Conservation (phyloP, 1,140 invertebrate genomes). For the Nilaparvata lugens region DNA sequence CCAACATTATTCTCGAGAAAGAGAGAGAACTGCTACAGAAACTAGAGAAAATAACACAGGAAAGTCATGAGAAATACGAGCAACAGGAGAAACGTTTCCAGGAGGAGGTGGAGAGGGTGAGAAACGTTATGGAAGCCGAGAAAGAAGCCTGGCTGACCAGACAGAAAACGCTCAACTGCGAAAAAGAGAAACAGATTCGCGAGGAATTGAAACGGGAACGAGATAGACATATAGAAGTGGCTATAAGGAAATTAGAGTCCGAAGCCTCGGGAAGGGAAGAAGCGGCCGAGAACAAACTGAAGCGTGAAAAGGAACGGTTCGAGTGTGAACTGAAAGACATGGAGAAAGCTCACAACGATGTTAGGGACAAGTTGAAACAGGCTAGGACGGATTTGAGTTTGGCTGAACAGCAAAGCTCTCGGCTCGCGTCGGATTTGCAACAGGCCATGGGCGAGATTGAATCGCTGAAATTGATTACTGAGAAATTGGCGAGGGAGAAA, state of each 20-base stretch:
- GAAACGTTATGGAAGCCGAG: constrained; percentile 45
- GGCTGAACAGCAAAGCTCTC: constrained; percentile 39
- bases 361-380: constrained; percentile 44
- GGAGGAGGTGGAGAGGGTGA: constrained; percentile 43
- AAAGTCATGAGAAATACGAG: constrained; percentile 19
- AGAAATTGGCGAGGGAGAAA: constrained; percentile 11
- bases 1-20: constrained; percentile 20
- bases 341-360: constrained; percentile 38
- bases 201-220: constrained; percentile 49
- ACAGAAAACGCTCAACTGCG: constrained; percentile 40
- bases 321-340: constrained; percentile 55
- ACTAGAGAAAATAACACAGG: constrained; percentile 19
- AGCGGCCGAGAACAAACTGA: constrained; percentile 47
- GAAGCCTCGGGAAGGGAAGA: constrained; percentile 46
- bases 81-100: constrained; percentile 3
- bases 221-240: constrained; percentile 54
- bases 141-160: constrained; percentile 44
- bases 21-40: constrained; percentile 20
- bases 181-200: constrained; percentile 46
- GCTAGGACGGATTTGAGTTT: constrained; percentile 45
- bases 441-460: constrained; percentile 1
- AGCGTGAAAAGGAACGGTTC: constrained; percentile 61
- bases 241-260: constrained; percentile 49
- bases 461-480: constrained; percentile 1
- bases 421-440: background rate